Evolutionary conservation across 2,797 vertebrate genomes (phyloP).

Genomic region (Ctenopoma kingsleyae): DNA sequence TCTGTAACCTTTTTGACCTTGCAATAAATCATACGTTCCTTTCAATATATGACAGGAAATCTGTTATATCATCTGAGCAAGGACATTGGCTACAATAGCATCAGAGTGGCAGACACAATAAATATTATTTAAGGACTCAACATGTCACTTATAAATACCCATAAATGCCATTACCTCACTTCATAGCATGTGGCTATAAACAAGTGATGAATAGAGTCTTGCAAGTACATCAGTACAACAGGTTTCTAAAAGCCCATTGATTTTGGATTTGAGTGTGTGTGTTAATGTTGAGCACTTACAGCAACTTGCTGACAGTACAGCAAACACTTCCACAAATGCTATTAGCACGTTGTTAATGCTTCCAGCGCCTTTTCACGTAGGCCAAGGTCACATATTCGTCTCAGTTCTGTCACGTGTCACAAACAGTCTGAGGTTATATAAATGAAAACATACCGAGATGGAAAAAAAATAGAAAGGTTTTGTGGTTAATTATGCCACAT

Average conservation of each 20-base stretch:
- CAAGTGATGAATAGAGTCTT: conserved; percentile 97
- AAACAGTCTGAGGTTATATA: conserved; percentile 61
- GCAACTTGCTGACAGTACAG: conserved; percentile 74
- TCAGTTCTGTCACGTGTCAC: conserved; percentile 64
- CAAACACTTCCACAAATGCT: conserved; percentile 72
- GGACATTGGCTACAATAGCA: conserved; percentile 71
- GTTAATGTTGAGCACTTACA: conserved; percentile 74
- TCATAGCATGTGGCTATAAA: conserved; percentile 88
- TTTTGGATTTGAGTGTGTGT: conserved; percentile 76
- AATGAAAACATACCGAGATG: conserved; percentile 60
- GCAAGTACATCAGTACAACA: conserved; percentile 93
- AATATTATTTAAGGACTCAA: conserved; percentile 84
- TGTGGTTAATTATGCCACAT: conserved; percentile 94
- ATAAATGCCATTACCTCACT: conserved; percentile 86
- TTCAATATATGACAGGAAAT: conserved; percentile 69
- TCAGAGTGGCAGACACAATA: conserved; percentile 78
- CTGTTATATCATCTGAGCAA: conserved; percentile 76
- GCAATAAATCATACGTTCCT: conserved; percentile 70
- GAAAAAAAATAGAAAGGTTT: conserved; percentile 81
- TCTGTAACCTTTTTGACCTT: conserved; percentile 79
- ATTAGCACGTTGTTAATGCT: conserved; percentile 78
- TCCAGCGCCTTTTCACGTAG: conserved; percentile 66
- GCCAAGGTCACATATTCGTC: conserved; percentile 75
- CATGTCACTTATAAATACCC: conserved; percentile 84
- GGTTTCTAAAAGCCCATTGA: conserved; percentile 80